Percentiles rank a stretch among this genome's conserved stretches.
These are phyloP conservation scores for Aleiodes testaceus DNA, from an alignment of 2,888 invertebrate genomes.

Conservation along the genomic window DNA sequence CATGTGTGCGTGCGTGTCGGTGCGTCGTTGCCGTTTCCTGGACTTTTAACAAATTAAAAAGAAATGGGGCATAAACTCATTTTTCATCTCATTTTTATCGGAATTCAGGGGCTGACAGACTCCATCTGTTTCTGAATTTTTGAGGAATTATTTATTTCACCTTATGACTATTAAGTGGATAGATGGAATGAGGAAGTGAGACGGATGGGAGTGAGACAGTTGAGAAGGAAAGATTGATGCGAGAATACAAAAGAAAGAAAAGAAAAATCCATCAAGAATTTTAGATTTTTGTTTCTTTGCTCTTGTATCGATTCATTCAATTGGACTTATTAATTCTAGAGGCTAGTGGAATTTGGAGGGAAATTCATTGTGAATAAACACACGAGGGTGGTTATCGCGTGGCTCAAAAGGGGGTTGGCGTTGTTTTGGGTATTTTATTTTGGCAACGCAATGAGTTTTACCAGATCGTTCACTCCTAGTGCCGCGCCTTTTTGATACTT, in stretches of 20 bases:
- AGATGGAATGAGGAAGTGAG: conserved; percentile 32
- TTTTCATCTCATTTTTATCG: no score
- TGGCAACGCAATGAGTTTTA: conserved; percentile 9
- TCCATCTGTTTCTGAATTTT: not conserved
- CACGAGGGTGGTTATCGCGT: conserved; percentile 19
- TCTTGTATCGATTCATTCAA: not conserved
- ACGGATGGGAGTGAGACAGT: conserved; percentile 27
- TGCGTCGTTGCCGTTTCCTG: conserved; percentile 34
- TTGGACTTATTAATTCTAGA: no score
- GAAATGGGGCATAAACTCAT: no score
- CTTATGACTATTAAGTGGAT: not conserved
- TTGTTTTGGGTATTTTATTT: conserved; percentile 5
- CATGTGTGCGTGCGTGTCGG: conserved; percentile 28
- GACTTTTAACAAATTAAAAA: not conserved
- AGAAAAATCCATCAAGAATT: conserved; percentile 41
- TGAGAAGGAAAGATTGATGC: conserved; percentile 29
- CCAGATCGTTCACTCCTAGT: not conserved
- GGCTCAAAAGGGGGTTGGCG: conserved; percentile 1
- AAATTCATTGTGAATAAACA: not conserved
- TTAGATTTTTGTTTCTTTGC: conserved; percentile 8
- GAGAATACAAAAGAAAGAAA: conserved; percentile 35
- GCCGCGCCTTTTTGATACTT: conserved; percentile 19
- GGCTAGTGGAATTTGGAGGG: conserved; percentile 1
- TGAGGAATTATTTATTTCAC: not conserved
- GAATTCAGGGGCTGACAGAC: no score